These are phyloP conservation scores for Pollenia amentaria DNA, from an alignment of 2,888 invertebrate species.

Conservation along the genomic window DNA sequence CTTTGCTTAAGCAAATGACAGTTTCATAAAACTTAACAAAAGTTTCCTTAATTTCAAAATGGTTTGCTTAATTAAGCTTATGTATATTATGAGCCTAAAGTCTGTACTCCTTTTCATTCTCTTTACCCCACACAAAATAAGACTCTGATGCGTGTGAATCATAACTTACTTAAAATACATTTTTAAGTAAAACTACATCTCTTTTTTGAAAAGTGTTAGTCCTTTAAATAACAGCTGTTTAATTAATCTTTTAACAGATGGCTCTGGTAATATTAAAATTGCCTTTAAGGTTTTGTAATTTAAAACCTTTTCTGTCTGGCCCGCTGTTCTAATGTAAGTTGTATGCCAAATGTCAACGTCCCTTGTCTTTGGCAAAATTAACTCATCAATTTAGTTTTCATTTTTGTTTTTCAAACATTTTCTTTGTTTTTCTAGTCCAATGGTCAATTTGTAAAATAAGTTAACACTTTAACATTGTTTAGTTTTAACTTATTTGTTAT, in stretches of 20 bases:
- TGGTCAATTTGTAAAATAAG: conserved; percentile 23
- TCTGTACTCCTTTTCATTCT: no score
- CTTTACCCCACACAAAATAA: no score
- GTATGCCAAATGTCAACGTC: conserved; percentile 33
- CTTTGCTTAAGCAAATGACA: no score
- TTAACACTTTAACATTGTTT: neutral
- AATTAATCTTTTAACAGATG: conserved; percentile 5
- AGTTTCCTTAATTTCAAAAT: no score
- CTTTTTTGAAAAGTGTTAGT: neutral
- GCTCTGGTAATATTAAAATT: conserved; percentile 11
- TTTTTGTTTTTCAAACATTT: neutral
- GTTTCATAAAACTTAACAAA: no score
- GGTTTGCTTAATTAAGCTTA: no score
- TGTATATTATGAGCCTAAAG: no score
- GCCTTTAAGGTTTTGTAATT: conserved; percentile 47
- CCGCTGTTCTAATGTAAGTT: conserved; percentile 3
- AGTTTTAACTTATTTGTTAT: neutral
- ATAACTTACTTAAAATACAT: no score
- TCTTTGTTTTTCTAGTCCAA: conserved; percentile 51
- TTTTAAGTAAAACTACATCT: no score
- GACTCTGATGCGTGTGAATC: no score
- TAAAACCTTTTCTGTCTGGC: conserved; percentile 42
- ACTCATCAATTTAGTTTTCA: neutral
- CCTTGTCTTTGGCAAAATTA: neutral
- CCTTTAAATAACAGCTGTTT: conserved; percentile 34